Base-by-base conservation (phyloP, 2,797 vertebrate genomes). In the Oryzias sinensis region DNA sequence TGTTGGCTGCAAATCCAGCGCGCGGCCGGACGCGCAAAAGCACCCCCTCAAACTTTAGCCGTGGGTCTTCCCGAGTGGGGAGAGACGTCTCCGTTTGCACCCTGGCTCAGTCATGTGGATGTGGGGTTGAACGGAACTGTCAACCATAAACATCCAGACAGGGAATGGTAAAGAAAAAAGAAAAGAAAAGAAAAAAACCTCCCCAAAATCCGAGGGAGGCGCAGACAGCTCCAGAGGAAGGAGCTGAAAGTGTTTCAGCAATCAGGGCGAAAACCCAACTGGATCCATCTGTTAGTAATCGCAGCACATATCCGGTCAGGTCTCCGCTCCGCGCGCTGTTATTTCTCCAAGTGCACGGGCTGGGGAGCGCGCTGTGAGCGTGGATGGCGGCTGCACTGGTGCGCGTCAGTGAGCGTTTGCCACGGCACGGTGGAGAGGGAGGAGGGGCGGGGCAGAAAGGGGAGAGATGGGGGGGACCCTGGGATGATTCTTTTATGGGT, bases 401-500 rank as follows among this genome's bases (percentile, higher is more conserved):
- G 82, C 74, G 82, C 74, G 62, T 70, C 76, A 61, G 69, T 70
- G 77, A 78, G 83, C 72, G 71, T 74, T 87, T 70, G 60, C 70
- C 76, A 40, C 59, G 17, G 83, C 70, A 79, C 64, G 74, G 76
- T 57, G 72, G 50, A 58, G 41, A 60, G 69, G 53, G 70, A 76
- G 85, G 89, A 66, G 83, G 84, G 87, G 83, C 72, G n/a, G 79
- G 40, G 74, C 73, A 58, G 62, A 47, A 46, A 62, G 70, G 43
- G 49, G n/a, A 43, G 14, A 43, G 46, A 29, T 29, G 53, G 25
- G 41, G 52, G 72, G 60, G 47, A 59, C 68, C 60, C 63, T 62
- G 65, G 83, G 81, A 90, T 91, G 51, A 92, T 91, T 92, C 88
- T 91, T 93, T 91, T 76, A 90, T 92, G 79, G 85, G 65, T 70